phyloP scores from a whole-genome alignment of 2,888 invertebrate genomes.

The Yponomeuta sedellus region DNA sequence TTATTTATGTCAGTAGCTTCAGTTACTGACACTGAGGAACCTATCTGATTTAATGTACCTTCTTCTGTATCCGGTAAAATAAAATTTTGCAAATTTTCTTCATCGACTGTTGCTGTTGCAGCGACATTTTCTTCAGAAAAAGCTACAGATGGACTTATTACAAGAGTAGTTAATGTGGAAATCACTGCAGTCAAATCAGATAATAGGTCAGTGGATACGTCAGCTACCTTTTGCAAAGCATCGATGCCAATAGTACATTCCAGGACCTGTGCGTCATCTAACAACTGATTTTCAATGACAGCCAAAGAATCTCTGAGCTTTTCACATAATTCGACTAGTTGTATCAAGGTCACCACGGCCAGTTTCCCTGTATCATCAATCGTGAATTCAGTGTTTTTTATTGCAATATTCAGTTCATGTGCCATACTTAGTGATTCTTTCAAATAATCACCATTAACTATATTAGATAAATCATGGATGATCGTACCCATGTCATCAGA shows the following conservation, averaged over 20 bases:
- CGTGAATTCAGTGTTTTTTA: slow-evolving; percentile 15
- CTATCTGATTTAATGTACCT: too few species aligned
- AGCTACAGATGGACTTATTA: background rate
- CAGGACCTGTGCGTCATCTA: background rate
- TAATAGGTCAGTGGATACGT: slow-evolving; percentile 6
- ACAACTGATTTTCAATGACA: background rate
- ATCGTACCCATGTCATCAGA: slow-evolving; percentile 32
- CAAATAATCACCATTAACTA: slow-evolving; percentile 29
- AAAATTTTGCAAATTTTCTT: too few species aligned
- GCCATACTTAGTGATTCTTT: slow-evolving; percentile 35
- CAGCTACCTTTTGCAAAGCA: slow-evolving; percentile 2
- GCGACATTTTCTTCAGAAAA: background rate
- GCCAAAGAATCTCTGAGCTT: background rate
- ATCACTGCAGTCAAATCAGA: background rate
- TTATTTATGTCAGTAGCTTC: too few species aligned
- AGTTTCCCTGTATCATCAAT: slow-evolving; percentile 18
- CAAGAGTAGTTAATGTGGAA: background rate
- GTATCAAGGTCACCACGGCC: background rate
- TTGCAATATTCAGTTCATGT: slow-evolving; percentile 30
- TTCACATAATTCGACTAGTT: background rate
- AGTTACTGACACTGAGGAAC: too few species aligned
- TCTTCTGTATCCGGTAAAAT: too few species aligned
- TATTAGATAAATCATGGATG: slow-evolving; percentile 30
- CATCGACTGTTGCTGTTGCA: too few species aligned
- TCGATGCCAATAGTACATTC: background rate